phyloP scores from a whole-genome alignment of 2,113 vertebrate species.

The Romanogobio albipinnatus region DNA sequence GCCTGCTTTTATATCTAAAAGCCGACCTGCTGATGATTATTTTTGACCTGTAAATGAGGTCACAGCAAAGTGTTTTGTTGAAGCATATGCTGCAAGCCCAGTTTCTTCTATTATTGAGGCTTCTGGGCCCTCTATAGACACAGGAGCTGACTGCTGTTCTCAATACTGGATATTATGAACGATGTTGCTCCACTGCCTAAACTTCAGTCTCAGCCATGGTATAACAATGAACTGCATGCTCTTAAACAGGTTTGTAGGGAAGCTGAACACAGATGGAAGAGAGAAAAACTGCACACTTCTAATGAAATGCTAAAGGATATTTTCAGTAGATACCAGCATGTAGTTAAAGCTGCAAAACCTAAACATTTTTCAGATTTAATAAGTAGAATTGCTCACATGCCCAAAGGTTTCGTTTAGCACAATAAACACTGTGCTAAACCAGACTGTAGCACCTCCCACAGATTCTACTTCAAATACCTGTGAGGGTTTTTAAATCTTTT shows the following conservation, averaged over 20 bases:
- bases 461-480: background rate
- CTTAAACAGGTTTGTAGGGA: background rate
- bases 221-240: background rate
- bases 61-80: too few relatives aligned
- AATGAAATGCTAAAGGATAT: background rate
- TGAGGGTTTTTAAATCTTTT: background rate
- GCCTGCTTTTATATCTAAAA: too few relatives aligned
- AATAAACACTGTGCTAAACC: too few relatives aligned
- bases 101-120: too few relatives aligned
- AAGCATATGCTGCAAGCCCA: too few relatives aligned
- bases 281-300: background rate
- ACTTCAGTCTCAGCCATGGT: background rate
- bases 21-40: too few relatives aligned
- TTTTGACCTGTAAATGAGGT: too few relatives aligned
- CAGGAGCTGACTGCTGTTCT: background rate
- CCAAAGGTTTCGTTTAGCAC: background rate
- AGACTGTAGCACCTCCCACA: too few relatives aligned
- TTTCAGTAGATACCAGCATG: background rate
- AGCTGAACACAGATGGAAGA: background rate
- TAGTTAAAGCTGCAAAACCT: background rate
- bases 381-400: background rate
- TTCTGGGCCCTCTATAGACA: background rate
- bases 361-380: background rate
- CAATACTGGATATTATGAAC: background rate
- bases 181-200: background rate